Evolutionary conservation across 2,113 vertebrate genomes (phyloP).

Genomic region (Apteryx mantelli): DNA sequence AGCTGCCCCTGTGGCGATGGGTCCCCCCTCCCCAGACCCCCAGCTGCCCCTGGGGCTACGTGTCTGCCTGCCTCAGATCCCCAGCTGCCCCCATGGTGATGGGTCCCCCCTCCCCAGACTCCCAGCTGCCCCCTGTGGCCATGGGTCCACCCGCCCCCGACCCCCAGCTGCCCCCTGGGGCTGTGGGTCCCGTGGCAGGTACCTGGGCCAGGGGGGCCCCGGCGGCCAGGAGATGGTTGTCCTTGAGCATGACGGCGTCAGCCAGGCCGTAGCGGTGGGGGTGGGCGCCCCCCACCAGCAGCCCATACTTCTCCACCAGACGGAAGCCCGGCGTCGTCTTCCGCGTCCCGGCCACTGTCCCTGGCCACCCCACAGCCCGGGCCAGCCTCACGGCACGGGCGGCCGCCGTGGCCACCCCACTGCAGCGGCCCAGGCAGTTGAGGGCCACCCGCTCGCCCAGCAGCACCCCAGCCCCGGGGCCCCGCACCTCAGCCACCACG

Average conservation of each 20-base stretch:
- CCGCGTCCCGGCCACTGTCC: constrained; percentile 84
- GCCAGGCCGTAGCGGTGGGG: constrained; percentile 84
- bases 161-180: background rate
- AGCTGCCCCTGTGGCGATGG: background rate
- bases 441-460: constrained; percentile 85
- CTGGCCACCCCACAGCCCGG: constrained; percentile 70
- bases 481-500: constrained; percentile 79
- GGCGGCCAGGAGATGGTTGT: constrained; percentile 85
- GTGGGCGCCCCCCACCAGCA: constrained; percentile 81
- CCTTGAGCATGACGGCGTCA: constrained; percentile 87
- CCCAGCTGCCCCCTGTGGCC: background rate
- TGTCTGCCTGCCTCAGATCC: background rate
- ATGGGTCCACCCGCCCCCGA: background rate
- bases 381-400: constrained; percentile 56
- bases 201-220: constrained; percentile 81
- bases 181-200: background rate
- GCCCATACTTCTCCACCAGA: constrained; percentile 86
- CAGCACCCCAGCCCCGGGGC: constrained; percentile 79
- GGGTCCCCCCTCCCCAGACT: too few species aligned
- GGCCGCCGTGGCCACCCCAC: constrained; percentile 80
- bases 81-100: background rate
- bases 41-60: background rate
- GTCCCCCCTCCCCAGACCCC: too few species aligned
- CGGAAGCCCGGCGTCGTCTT: constrained; percentile 89
- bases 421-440: constrained; percentile 84